Conservation (phyloP, 1,140 invertebrate species). For the Drosophila chauvacae region DNA sequence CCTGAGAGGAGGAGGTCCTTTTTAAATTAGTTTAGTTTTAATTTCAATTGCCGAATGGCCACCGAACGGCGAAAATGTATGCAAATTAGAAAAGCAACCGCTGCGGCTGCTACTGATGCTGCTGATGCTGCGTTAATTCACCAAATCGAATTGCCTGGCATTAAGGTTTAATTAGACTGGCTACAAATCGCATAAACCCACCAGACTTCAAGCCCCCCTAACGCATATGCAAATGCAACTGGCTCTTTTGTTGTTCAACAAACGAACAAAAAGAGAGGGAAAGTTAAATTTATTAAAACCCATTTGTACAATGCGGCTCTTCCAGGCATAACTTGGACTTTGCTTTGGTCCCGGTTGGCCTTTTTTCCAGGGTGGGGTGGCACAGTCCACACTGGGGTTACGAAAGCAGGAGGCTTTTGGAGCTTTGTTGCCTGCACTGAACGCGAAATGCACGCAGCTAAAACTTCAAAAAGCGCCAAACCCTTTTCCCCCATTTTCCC, state of each 20-base stretch:
- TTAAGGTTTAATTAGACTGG: constrained; percentile 68
- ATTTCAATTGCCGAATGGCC: constrained; percentile 56
- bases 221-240: constrained; percentile 34
- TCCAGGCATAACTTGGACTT: constrained; percentile 58
- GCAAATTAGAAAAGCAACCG: constrained; percentile 69
- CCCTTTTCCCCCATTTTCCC: constrained; percentile 2
- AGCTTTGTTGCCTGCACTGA: constrained; percentile 58
- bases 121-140: constrained; percentile 60
- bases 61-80: constrained; percentile 46
- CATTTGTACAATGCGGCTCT: constrained; percentile 71
- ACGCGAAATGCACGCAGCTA: constrained; percentile 74
- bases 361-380: background rate
- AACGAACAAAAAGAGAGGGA: constrained; percentile 31
- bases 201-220: background rate
- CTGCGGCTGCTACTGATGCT: background rate
- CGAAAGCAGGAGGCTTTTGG: constrained; percentile 37
- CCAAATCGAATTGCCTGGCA: constrained; percentile 74
- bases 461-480: constrained; percentile 72
- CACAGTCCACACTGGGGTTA: constrained; percentile 16
- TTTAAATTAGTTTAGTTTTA: constrained; percentile 76
- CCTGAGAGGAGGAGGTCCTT: background rate
- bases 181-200: constrained; percentile 29
- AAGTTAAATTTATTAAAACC: constrained; percentile 73
- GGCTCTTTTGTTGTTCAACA: constrained; percentile 41
- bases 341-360: constrained; percentile 4